Evolutionary conservation across 2,113 vertebrate species (phyloP).

Genomic region (Petrocephalus microphthalmus): DNA sequence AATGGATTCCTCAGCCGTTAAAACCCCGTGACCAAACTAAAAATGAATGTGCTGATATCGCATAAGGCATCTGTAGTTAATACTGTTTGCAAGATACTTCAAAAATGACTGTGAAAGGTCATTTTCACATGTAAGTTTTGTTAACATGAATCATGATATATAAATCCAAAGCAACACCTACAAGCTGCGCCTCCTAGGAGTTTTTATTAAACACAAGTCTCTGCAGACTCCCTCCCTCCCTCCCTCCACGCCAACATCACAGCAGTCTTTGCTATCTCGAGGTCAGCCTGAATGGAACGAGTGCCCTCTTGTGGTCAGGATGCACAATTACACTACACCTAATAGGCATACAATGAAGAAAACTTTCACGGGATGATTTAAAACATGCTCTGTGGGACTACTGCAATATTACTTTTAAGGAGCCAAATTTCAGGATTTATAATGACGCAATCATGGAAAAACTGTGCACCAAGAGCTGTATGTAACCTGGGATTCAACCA

Average conservation of each 20-base stretch:
- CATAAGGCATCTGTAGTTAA: not conserved
- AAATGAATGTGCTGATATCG: not conserved
- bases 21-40: not conserved
- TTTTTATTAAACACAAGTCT: not conserved
- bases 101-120: not conserved
- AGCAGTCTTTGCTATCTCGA: not conserved
- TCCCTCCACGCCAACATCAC: not conserved
- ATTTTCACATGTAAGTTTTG: not conserved
- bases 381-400: not conserved
- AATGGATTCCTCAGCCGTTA: not conserved
- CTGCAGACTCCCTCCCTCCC: not conserved
- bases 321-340: not conserved
- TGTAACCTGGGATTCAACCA: not conserved
- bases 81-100: not conserved
- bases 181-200: not conserved
- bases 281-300: not conserved
- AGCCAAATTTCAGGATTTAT: not conserved
- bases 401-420: not conserved
- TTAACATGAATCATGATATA: not conserved
- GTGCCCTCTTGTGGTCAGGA: slow-evolving; percentile 19
- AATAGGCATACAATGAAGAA: not conserved
- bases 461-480: not conserved
- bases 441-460: not conserved
- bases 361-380: not conserved
- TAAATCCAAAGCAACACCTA: not conserved